phyloP scores from a whole-genome alignment of 2,113 vertebrate genomes.

The Poeciliopsis turrubarensis region DNA sequence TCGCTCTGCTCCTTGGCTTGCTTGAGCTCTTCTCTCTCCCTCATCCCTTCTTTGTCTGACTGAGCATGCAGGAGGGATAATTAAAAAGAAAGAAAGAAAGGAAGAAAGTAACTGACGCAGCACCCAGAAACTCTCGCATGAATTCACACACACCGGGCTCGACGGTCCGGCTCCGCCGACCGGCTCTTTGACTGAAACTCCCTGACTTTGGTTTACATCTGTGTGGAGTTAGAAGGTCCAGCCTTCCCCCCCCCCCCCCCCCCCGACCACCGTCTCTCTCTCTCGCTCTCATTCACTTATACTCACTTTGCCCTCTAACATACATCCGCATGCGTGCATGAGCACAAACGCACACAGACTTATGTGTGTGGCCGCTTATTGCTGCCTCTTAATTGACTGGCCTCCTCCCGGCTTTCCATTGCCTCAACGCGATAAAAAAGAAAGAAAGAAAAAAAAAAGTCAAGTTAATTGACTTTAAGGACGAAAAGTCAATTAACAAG shows the following conservation, averaged over 20 bases:
- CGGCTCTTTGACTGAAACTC: constrained; percentile 22
- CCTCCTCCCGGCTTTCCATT: neutral
- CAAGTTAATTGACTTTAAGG: neutral
- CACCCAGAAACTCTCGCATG: constrained; percentile 26
- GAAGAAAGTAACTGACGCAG: constrained; percentile 6
- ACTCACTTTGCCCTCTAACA: neutral
- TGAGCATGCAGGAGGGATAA: constrained; percentile 47
- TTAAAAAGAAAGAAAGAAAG: no score
- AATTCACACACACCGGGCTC: constrained; percentile 21
- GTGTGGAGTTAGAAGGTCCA: constrained; percentile 25
- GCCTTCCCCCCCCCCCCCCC: constrained; percentile 11
- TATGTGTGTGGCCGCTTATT: neutral
- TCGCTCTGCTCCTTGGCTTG: constrained; percentile 74
- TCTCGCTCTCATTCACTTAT: constrained; percentile 7
- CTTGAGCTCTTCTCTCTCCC: constrained; percentile 78
- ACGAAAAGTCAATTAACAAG: neutral
- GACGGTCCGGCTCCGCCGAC: constrained; percentile 50
- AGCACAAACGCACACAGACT: neutral
- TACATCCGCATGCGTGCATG: constrained; percentile 4
- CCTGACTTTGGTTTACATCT: constrained; percentile 30
- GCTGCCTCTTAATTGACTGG: neutral
- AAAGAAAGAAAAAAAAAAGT: no score
- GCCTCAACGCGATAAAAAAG: neutral
- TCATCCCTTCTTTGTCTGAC: constrained; percentile 64
- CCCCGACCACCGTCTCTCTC: constrained; percentile 22